These are phyloP conservation scores for Cybosia mesomella DNA, from an alignment of 2,888 invertebrate species.

Conservation along the genomic window DNA sequence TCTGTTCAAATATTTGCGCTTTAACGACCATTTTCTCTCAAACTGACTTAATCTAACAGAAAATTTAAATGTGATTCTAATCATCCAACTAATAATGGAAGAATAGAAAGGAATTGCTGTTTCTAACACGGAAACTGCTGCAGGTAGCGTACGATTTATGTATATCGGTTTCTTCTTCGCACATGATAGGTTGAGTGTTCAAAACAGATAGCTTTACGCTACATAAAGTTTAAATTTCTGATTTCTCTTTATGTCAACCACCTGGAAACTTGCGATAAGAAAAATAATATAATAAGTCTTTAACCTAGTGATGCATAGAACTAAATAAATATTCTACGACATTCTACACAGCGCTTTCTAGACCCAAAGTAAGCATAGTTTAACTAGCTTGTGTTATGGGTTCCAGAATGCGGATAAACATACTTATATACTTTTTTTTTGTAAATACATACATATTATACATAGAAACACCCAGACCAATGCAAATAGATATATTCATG, in stretches of 20 bases:
- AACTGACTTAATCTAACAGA: neutral
- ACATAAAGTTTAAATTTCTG: neutral
- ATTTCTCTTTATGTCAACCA: neutral
- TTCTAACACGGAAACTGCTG: neutral
- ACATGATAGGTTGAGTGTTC: neutral
- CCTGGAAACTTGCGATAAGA: constrained; percentile 6
- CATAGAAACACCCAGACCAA: too few species aligned
- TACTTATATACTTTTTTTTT: too few species aligned
- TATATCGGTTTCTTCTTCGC: neutral
- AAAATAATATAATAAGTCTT: neutral
- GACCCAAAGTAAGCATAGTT: too few species aligned
- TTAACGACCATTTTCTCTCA: neutral
- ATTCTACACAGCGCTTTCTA: too few species aligned
- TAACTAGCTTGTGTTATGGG: too few species aligned
- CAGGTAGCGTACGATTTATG: neutral
- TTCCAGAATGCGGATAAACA: too few species aligned
- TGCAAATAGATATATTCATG: too few species aligned
- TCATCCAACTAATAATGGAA: neutral
- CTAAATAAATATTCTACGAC: too few species aligned
- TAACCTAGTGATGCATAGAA: neutral
- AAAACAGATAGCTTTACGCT: neutral
- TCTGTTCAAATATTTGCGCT: neutral
- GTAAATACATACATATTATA: too few species aligned
- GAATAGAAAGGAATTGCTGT: neutral
- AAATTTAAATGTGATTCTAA: neutral